A percentile compares a stretch with the other conserved stretches of the same genome.
These are phyloP conservation scores for Hemibagrus guttatus DNA, from an alignment of 2,797 vertebrate genomes.

Conservation along the genomic window DNA sequence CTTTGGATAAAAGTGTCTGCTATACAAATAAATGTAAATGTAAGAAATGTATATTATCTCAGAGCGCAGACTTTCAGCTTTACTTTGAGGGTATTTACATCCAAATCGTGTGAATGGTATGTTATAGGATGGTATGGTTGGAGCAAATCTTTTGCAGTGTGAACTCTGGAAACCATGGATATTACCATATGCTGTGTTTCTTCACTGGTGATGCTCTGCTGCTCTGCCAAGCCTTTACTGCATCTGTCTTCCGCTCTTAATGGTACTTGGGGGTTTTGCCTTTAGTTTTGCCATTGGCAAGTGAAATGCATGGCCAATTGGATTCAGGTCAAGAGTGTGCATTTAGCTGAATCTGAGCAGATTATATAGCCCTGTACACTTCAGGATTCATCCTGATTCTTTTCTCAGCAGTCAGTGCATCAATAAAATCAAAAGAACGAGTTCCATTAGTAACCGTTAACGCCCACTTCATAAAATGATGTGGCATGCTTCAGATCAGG, in stretches of 20 bases:
- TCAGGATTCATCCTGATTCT: background rate
- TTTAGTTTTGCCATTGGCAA: background rate
- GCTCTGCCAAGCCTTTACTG: background rate
- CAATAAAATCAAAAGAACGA: background rate
- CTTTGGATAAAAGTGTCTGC: too few relatives aligned
- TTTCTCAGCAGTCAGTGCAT: background rate
- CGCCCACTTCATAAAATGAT: background rate
- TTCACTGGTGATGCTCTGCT: background rate
- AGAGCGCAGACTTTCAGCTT: background rate
- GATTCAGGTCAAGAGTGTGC: background rate
- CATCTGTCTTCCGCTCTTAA: background rate
- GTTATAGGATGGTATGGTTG: too few relatives aligned
- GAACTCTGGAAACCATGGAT: background rate
- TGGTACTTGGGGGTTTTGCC: background rate
- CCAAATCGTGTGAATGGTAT: background rate
- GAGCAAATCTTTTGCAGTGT: background rate
- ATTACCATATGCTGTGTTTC: background rate
- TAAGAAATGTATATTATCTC: background rate
- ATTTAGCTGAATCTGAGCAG: background rate
- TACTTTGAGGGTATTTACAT: background rate
- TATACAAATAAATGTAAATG: too few relatives aligned
- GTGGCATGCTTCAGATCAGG: background rate
- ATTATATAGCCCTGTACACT: background rate
- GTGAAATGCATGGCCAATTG: background rate
- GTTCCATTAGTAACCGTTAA: background rate